Evolutionary conservation across 2,888 invertebrate genomes (phyloP), one percentile per base, ranked within the genome.

Genomic region (Actias luna): DNA sequence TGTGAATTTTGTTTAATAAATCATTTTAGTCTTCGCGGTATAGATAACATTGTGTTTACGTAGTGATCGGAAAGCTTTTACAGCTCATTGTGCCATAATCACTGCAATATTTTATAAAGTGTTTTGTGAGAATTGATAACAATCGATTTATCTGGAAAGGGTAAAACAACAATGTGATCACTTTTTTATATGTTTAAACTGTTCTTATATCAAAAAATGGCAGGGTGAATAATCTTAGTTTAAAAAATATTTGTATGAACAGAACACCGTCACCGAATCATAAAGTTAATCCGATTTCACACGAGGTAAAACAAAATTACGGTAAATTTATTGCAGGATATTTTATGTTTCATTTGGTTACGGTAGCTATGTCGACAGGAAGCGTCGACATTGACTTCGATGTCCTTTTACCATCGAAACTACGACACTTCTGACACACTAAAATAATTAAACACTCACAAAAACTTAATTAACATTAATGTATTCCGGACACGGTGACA

Each of bases 401-500:
- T 67, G 72, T 69, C 67, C 60, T 63, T 72, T 73, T 68, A 75
- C 70, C 73, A 77, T 71, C 67, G 67, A 66, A 61, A 69, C 64
- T 64, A 64, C 64, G 61, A 73, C 74, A 69, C 63, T 64, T 67
- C 65, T 61, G 65, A 71, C 71, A 69, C 74, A 71, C 72, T 70
- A 66, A 76, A 77, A 80, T 82, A 80, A 83, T 82, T 78, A 81
- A 66, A 78, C 74, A 80, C 69, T 74, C 74, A 76, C 75, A 79
- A 82, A 82, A 76, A 76, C 67, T 69, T 80, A 81, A 84, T 88
- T 84, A 88, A 68, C 75, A 85, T 89, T 88, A 81, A 89, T 85
- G 74, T 87, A 90, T 89, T 89, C 89, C 65, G 73, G 69, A 73
- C 87, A 83, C 83, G 81, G 77, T 74, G 81, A 83, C 81, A 79